Base-by-base conservation (phyloP, 2,888 invertebrate species). In the Spodoptera picta region DNA sequence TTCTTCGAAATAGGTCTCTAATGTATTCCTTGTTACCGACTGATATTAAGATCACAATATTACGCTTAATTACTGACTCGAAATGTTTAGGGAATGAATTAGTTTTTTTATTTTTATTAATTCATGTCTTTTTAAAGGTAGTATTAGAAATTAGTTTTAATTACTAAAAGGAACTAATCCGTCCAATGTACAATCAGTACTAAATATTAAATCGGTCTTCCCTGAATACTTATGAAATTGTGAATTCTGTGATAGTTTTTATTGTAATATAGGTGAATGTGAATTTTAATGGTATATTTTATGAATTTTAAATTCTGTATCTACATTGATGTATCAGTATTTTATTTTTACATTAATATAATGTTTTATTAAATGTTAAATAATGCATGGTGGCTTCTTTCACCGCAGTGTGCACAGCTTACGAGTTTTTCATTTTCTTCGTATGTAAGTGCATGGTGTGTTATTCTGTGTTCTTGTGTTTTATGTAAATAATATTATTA, bases 401-500 rank as follows among this genome's bases (percentile, higher is more conserved):
- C 90, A 90, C 90, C 90, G 87, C 90, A 88, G 87, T 86, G 87
- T 91, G 91, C 91, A 92, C 90, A 90, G 93, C 92, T 92, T 92
- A 89, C 82, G 87, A 87, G 87, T 89, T 87, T 85, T 88, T 88
- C 76, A 86, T 86, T 86, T 86, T 89, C 82, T 87, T 88, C 87
- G 84, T 91, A 85, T 92, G 87, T 93, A 92, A 93, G 93, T 95
- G 95, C 95, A 95, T 95, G 95, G 93, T 92, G 93, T 93, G 93
- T 91, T 93, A 88, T 92, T 92, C 88, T 91, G 86, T 91, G 87
- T 77, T 77, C 81, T 82, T 87, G 87, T 90, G 87, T 91, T 86
- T 79, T 80, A 90, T 95, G 92, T 95, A 93, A 93, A 93, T 93
- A 94, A 92, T 93, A 90, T 89, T 88, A 89, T 87, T 88, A 93